Base-by-base conservation (phyloP, 2,888 invertebrate species). In the Ellobium chinense region DNA sequence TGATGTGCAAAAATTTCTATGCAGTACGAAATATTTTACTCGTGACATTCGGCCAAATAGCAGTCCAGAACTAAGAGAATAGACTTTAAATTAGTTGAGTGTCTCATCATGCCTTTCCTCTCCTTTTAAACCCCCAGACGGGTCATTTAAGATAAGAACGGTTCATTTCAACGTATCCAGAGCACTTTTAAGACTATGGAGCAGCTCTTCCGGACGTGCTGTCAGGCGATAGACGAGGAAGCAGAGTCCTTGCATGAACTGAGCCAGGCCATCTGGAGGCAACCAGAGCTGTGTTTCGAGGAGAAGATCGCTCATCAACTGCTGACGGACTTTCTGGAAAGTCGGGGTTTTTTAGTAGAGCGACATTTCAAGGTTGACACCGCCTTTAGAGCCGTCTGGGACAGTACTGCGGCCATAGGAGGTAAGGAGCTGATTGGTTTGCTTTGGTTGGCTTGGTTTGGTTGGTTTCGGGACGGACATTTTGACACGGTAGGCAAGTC, bases 201-300 rank as follows among this genome's bases (percentile, higher is more conserved):
- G 58, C 12, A 58, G n/a, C 58, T 58, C 4, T n/a, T 58, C n/a
- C 58, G n/a, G 58, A 58, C 58, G n/a, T 84, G 83, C 12, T 84
- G 85, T 75, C 46, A 78, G 12, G 80, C 79, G 1, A 84, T 88
- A 0, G 87, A 87, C 36, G 29, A 37, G 0, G 76, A 84, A 34
- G 58, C 83, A 21, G 58, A 77, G 36, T 83, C 84, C 18, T 81
- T 91, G 62, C 66, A 85, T 56, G 39, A 70, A 21, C 62, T 91
- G 0, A 90, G 91, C 81, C 83, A 85, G 39, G 85, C 89, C 72
- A 87, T 92, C 62, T 91, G 91, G 91, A 83, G 85, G 31, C 87
- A 89, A 74, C 92, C 92, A 0, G 92, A 92, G 80, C 80, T 89
- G 7, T 86, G 82, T n/a, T 90, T 85, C 76, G 82, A 91, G 75